Base-by-base conservation (phyloP, 2,797 vertebrate genomes). In the Sebastes jordani region DNA sequence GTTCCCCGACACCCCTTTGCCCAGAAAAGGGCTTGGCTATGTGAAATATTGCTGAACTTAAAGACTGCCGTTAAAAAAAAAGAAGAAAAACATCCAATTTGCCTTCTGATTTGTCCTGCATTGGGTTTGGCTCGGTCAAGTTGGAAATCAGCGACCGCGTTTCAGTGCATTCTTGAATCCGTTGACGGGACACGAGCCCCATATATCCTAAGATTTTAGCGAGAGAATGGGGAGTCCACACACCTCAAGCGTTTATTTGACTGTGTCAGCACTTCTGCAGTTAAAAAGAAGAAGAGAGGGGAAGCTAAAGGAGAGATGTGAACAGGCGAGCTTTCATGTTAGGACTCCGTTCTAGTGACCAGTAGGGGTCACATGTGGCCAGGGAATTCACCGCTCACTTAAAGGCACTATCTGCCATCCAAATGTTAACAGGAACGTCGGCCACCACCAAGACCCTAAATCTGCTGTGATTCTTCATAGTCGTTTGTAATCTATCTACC, bases 11-110 rank as follows among this genome's bases (percentile, higher is more conserved):
- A 83, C 82, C 76, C 82, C 36, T 59, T 55, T 73, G 81, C 34
- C 58, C 55, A 76, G 79, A 89, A 92, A 88, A 89, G 71, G 85
- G 85, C 90, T 86, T 78, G 84, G 86, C 92, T 77, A 87, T 91
- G 86, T 92, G 79, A 93, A 92, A 93, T 94, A 88, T 84, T 89
- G 89, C 91, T 92, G 68, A 94, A 93, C 89, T 93, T 90, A 90
- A 92, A 93, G 87, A 80, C 81, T 82, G 34, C 74, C 68, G 68
- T 65, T n/a, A n/a, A 38, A 72, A 78, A 64, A 52, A 46, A 64
- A 52, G 34, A 63, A 64, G 29, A 42, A 75, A 80, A 52, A 11
- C 76, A 85, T 83, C 65, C 84, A 86, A 88, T 91, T 93, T 87
- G 87, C 89, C 82, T 83, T 46, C 74, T 89, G 86, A 89, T 89